Conservation (phyloP, 2,113 vertebrate species). For the Hemiprocne comata region DNA sequence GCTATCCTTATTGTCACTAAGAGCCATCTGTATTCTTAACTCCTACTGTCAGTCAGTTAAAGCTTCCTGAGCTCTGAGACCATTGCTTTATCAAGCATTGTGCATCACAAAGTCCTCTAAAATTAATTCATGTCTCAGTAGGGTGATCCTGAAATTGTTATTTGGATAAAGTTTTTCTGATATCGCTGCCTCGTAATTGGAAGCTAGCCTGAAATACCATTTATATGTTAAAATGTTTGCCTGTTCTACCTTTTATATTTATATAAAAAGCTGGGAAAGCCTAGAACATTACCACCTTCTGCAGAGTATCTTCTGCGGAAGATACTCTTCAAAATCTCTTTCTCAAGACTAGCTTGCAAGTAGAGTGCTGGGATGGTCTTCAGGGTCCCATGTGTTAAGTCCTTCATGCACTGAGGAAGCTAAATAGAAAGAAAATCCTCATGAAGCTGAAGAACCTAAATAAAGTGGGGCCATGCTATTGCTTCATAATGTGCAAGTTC, state of each 20-base stretch:
- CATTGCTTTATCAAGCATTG: neutral
- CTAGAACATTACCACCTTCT: neutral
- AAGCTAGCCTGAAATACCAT: neutral
- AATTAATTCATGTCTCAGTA: neutral
- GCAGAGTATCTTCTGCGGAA: neutral
- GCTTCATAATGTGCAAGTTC: neutral
- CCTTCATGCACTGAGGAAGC: neutral
- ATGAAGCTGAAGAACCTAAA: neutral
- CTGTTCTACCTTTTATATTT: neutral
- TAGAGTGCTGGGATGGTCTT: neutral
- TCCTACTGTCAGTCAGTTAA: neutral
- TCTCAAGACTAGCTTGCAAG: neutral
- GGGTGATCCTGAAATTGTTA: neutral
- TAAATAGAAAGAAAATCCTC: neutral
- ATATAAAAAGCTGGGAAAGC: neutral
- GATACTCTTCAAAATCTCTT: neutral
- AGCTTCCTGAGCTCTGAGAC: neutral
- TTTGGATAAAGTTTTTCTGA: neutral
- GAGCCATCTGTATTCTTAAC: neutral
- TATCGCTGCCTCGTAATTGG: neutral
- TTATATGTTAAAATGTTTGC: neutral
- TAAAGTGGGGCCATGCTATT: neutral
- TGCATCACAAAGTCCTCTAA: neutral
- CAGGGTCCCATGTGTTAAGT: accelerated
- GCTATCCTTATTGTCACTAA: neutral